phyloP scores from a whole-genome alignment of 2,888 invertebrate genomes.

The Homarus gammarus region DNA sequence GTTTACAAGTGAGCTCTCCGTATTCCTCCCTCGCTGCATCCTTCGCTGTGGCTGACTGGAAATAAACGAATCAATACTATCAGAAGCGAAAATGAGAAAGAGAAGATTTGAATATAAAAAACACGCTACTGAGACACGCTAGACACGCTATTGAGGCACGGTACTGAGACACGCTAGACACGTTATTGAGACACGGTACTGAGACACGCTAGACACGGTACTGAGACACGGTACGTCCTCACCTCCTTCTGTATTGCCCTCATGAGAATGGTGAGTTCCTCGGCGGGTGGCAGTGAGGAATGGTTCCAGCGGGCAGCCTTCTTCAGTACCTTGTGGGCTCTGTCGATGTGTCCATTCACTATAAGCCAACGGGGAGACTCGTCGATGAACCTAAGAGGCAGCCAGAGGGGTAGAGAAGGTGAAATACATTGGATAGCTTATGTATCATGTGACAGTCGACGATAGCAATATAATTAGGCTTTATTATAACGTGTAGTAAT shows the following conservation, averaged over 20 bases:
- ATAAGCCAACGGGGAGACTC: conserved; percentile 75
- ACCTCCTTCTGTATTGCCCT: conserved; percentile 47
- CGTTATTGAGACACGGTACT: not conserved
- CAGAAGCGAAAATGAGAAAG: too few relatives aligned
- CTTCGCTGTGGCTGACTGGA: conserved; percentile 13
- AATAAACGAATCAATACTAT: not conserved
- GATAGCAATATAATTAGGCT: too few relatives aligned
- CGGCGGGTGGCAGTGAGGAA: conserved; percentile 46
- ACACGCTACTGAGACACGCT: not conserved
- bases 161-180: not conserved
- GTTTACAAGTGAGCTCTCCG: not conserved
- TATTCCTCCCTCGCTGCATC: not conserved
- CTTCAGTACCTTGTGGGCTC: conserved; percentile 51
- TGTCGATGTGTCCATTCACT: conserved; percentile 65
- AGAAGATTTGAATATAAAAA: too few relatives aligned
- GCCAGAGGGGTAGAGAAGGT: not conserved
- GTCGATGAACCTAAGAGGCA: conserved; percentile 62
- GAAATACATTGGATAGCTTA: not conserved
- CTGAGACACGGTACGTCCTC: too few relatives aligned
- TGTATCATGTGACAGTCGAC: too few relatives aligned
- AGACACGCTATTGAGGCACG: not conserved
- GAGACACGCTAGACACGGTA: not conserved
- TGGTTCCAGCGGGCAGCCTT: conserved; percentile 66
- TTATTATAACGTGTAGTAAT: too few relatives aligned
- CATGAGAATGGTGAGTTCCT: conserved; percentile 46